phyloP scores from a whole-genome alignment of 2,888 invertebrate genomes.

The Coremacera marginata region DNA sequence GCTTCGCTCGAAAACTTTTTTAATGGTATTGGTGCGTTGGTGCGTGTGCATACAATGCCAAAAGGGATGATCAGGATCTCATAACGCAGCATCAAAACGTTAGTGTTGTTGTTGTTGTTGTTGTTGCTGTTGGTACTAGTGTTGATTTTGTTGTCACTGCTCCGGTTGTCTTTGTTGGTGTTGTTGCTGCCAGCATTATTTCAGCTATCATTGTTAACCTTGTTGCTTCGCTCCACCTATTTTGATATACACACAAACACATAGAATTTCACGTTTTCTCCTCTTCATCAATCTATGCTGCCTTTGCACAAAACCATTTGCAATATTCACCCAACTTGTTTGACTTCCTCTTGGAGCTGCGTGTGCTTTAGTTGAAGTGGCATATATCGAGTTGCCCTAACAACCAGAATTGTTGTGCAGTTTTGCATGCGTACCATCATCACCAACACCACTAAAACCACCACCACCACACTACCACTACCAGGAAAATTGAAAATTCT shows the following conservation, averaged over 20 bases:
- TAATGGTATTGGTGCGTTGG: constrained; percentile 48
- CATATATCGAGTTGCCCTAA: too few species aligned
- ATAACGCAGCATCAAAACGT: not conserved
- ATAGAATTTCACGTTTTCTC: not conserved
- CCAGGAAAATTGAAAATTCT: too few species aligned
- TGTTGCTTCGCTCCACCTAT: not conserved
- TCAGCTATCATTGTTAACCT: constrained; percentile 12
- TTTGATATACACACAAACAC: not conserved
- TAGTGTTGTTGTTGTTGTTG: constrained; percentile 3
- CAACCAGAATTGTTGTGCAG: too few species aligned
- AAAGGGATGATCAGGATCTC: constrained; percentile 38
- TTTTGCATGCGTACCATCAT: too few species aligned
- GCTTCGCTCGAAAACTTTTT: constrained; percentile 12
- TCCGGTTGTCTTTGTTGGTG: not conserved
- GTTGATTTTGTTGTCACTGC: not conserved
- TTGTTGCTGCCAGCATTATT: not conserved
- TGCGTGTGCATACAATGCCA: constrained; percentile 51
- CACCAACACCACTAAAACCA: too few species aligned
- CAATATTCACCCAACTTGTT: constrained; percentile 10
- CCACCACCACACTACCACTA: too few species aligned
- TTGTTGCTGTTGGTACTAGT: not conserved
- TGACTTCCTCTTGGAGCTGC: constrained; percentile 18
- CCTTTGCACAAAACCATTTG: constrained; percentile 11
- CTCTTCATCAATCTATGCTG: not conserved
- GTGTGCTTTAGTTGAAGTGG: not conserved